phyloP scores from a whole-genome alignment of 1,140 invertebrate genomes.

The Dinoponera quadriceps region DNA sequence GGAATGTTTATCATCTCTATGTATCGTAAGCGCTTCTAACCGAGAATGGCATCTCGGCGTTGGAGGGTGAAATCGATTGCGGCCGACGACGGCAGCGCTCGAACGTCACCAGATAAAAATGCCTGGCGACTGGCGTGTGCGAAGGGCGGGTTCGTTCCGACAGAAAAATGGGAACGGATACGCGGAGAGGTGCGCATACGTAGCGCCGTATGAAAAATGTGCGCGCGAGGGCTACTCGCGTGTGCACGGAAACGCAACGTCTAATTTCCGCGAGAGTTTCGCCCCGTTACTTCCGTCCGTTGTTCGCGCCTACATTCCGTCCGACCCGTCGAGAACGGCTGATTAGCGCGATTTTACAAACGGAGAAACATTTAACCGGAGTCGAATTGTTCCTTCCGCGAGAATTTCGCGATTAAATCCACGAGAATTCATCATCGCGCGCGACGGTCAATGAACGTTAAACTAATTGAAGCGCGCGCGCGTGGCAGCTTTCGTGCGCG shows the following conservation, averaged over 20 bases:
- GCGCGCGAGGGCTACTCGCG: slow-evolving; percentile 29
- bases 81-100: slow-evolving; percentile 33
- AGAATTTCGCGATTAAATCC: slow-evolving; percentile 14
- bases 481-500: background rate
- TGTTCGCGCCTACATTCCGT: slow-evolving; percentile 17
- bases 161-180: slow-evolving; percentile 54
- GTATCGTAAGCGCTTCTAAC: slow-evolving; percentile 4
- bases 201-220: slow-evolving; percentile 49
- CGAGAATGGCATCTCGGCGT: slow-evolving; percentile 19
- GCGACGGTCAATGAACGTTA: slow-evolving; percentile 13
- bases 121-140: slow-evolving; percentile 28
- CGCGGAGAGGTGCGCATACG: background rate
- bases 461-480: slow-evolving; percentile 5
- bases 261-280: slow-evolving; percentile 57
- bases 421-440: slow-evolving; percentile 21
- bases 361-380: background rate
- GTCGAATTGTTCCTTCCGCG: background rate
- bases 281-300: slow-evolving; percentile 12
- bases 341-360: no score
- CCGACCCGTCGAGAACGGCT: slow-evolving; percentile 22
- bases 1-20: background rate
- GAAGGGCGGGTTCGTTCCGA: slow-evolving; percentile 45
- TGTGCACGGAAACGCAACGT: slow-evolving; percentile 46
- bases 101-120: slow-evolving; percentile 50
- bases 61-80: slow-evolving; percentile 35